A percentile compares a stretch with the other conserved stretches of the same genome.
These are phyloP conservation scores for Drosophila peninsularis DNA, from an alignment of 2,888 invertebrate genomes.

Conservation along the genomic window DNA sequence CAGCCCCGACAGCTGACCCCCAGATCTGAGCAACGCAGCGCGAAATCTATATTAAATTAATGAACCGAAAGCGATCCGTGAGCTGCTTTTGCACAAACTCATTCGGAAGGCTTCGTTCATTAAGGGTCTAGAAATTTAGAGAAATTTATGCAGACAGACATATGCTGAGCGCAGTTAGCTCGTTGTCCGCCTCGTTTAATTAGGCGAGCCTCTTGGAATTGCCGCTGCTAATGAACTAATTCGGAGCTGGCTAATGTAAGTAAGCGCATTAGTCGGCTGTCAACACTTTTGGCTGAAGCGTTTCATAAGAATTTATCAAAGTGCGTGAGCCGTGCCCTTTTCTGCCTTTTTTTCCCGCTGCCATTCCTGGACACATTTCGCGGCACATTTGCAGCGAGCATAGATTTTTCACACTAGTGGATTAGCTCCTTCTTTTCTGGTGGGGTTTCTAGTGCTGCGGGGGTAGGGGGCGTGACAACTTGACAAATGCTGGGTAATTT, in stretches of 20 bases:
- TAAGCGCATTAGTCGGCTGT: conserved; percentile 65
- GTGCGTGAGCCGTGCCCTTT: conserved; percentile 30
- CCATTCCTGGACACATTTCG: conserved; percentile 60
- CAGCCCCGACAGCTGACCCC: conserved; percentile 9
- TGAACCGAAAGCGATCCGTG: conserved; percentile 18
- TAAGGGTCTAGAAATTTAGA: neutral
- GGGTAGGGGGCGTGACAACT: conserved; percentile 62
- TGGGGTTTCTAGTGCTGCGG: neutral
- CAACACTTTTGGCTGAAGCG: conserved; percentile 54
- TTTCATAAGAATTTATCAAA: conserved; percentile 61
- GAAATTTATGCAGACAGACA: neutral
- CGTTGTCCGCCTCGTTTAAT: conserved; percentile 29
- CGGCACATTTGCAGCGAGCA: conserved; percentile 72
- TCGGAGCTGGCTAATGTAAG: conserved; percentile 37
- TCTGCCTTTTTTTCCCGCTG: neutral
- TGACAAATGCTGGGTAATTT: conserved; percentile 83
- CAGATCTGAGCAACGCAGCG: conserved; percentile 3
- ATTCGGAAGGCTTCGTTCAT: neutral
- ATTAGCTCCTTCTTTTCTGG: conserved; percentile 34
- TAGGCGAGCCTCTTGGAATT: conserved; percentile 14
- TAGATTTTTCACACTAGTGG: conserved; percentile 78
- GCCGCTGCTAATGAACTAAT: conserved; percentile 53
- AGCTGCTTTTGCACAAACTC: neutral
- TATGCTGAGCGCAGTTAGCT: neutral
- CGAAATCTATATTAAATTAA: conserved; percentile 30